These are phyloP conservation scores for Malurus melanocephalus DNA, from an alignment of 2,113 vertebrate genomes.

Conservation along the genomic window DNA sequence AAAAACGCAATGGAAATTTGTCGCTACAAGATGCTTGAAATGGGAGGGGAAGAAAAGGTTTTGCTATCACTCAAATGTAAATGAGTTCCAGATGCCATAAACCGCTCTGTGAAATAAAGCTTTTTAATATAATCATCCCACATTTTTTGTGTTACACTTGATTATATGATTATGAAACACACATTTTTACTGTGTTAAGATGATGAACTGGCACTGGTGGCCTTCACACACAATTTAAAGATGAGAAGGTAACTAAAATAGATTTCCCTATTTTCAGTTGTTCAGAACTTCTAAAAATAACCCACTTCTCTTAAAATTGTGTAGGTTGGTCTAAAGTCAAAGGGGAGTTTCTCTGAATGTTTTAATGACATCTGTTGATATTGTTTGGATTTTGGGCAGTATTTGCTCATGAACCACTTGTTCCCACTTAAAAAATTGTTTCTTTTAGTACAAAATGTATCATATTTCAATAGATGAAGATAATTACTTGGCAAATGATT, in stretches of 20 bases:
- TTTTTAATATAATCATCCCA: constrained; percentile 13
- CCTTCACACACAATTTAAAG: constrained; percentile 27
- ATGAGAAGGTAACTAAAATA: constrained; percentile 33
- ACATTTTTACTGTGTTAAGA: neutral
- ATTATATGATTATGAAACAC: constrained; percentile 2
- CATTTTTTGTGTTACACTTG: constrained; percentile 22
- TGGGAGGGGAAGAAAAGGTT: neutral
- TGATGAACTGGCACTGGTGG: neutral
- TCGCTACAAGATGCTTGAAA: constrained; percentile 9
- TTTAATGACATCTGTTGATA: neutral
- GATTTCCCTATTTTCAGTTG: constrained; percentile 19
- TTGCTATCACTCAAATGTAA: constrained; percentile 31
- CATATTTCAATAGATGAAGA: neutral
- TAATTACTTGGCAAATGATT: neutral
- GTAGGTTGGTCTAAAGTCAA: constrained; percentile 1
- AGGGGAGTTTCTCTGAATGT: neutral
- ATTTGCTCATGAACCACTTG: neutral
- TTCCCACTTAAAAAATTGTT: neutral
- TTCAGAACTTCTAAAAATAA: constrained; percentile 39
- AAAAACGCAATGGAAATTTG: neutral
- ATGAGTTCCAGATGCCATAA: constrained; percentile 38
- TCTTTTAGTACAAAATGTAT: neutral
- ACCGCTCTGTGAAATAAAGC: neutral
- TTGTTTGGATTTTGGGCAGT: neutral
- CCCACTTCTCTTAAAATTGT: neutral